Evolutionary conservation across 2,797 vertebrate genomes (phyloP), one percentile per base, ranked within the genome.

Genomic region (Gymnopithys bicolor): DNA sequence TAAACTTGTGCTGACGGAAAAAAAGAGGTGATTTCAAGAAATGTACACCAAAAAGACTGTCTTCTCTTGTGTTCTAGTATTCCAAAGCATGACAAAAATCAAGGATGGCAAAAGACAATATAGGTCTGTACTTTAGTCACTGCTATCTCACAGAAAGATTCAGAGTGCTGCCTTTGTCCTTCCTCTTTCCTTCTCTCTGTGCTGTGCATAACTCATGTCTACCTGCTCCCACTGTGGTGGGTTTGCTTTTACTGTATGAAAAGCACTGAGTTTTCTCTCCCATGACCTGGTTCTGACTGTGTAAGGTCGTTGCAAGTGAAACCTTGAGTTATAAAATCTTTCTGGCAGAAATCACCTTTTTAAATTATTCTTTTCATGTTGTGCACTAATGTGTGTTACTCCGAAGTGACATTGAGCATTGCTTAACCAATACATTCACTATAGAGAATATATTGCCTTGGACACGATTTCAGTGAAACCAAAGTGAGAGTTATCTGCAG

Each of bases 211-310:
- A 16, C 13, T 86, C 32, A 5, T 2, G 21, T 70, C 48, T 70
- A 1, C 53, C 18, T 79, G 21, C 33, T 82, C 30, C 21, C 62
- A 37, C n/a, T 60, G 60, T 1, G 1, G 30, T 79, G 48, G 24
- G 32, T 45, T 89, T 91, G 73, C 52, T 67, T 77, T 51, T 64
- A 21, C 37, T 63, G 1, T 68, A 10, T 37, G 48, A 64, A 77
- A 71, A 77, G 35, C 14, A 0, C 49, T 11, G 49, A 49, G 21
- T 69, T 91, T 88, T 68, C 43, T 88, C 24, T 88, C 30, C 23
- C 7, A 0, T 60, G 22, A 25, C 23, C 24, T 75, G 21, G 2
- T 66, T 75, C 19, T 0, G 0, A 16, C 48, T 76, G 15, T 58
- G 5, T 46, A 48, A 86, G 58, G 39, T 53, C 5, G 7, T 58